Evolutionary conservation across 2,888 invertebrate species (phyloP).

Genomic region (Meteorus cinctellus): DNA sequence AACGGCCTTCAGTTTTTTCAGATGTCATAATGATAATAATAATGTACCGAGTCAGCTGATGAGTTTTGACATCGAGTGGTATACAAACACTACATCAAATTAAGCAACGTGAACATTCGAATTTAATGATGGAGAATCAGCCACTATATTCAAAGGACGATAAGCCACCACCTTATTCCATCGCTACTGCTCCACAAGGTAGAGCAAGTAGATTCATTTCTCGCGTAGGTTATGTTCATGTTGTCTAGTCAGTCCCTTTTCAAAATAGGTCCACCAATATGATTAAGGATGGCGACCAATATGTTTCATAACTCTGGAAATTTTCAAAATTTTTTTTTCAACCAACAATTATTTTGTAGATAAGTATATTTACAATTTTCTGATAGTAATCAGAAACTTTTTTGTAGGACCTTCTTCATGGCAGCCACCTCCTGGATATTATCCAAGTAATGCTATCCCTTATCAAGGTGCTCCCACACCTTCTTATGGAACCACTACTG

Average conservation of each 20-base stretch:
- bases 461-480: constrained; percentile 67
- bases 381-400: neutral
- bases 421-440: constrained; percentile 77
- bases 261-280: neutral
- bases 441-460: constrained; percentile 70
- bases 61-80: neutral
- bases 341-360: neutral
- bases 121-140: constrained; percentile 56
- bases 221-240: constrained; percentile 16
- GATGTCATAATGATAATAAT: constrained; percentile 6
- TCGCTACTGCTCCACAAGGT: constrained; percentile 57
- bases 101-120: neutral
- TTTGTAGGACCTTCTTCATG: constrained; percentile 66
- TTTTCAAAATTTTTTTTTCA: neutral
- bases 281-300: neutral
- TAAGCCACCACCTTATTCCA: constrained; percentile 60
- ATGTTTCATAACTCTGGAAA: neutral
- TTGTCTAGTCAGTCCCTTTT: neutral
- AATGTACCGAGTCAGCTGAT: constrained; percentile 26
- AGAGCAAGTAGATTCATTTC: constrained; percentile 16
- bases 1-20: too few relatives aligned
- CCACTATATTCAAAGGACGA: constrained; percentile 56
- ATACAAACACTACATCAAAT: neutral
- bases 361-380: neutral
- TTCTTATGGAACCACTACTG: constrained; percentile 78